These are phyloP conservation scores for Myopa testacea DNA, from an alignment of 2,888 invertebrate genomes.

Conservation along the genomic window DNA sequence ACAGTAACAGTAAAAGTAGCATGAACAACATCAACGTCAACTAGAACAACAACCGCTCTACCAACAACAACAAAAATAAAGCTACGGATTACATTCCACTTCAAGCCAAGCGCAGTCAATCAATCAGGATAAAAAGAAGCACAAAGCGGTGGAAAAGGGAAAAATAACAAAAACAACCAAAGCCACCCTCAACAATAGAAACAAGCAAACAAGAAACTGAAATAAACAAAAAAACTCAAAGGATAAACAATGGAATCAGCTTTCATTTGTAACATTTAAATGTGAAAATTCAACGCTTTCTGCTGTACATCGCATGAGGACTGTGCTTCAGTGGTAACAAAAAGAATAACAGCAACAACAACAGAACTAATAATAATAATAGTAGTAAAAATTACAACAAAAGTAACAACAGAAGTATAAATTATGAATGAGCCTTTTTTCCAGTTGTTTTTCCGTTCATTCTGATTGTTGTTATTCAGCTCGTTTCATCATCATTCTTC, in stretches of 20 bases:
- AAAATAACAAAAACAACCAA: neutral
- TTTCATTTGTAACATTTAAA: neutral
- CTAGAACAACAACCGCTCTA: conserved; percentile 8
- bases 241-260: neutral
- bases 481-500: neutral
- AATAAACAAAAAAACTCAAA: neutral
- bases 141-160: neutral
- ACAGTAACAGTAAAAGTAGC: neutral
- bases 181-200: neutral
- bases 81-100: neutral
- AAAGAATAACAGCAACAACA: neutral
- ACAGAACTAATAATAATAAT: neutral
- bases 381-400: neutral
- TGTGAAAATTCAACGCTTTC: no score
- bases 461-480: neutral
- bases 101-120: no score
- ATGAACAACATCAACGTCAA: conserved; percentile 10
- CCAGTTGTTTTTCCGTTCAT: neutral
- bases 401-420: neutral
- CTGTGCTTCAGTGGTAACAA: neutral
- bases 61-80: conserved; percentile 12
- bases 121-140: no score
- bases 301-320: neutral
- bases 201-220: neutral
- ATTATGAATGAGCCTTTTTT: neutral